These are phyloP conservation scores for Tetraodon nigroviridis DNA, from an alignment of 2,113 vertebrate genomes.

Conservation along the genomic window DNA sequence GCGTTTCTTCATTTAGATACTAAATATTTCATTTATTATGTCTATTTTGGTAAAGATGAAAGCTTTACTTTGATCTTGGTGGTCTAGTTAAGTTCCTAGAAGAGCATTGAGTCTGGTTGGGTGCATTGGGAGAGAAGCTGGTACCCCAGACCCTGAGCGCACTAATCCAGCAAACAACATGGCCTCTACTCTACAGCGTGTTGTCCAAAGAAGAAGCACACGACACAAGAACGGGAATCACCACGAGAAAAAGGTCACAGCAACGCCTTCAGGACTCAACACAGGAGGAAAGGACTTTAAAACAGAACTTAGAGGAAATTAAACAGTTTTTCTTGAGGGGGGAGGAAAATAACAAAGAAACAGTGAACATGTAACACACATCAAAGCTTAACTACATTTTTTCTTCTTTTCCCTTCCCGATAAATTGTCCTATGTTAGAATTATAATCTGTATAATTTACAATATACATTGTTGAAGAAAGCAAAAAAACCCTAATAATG, in stretches of 20 bases:
- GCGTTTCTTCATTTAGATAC: conserved; percentile 86
- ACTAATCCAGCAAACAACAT: conserved; percentile 51
- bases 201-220: conserved; percentile 78
- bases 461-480: conserved; percentile 96
- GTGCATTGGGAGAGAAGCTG: conserved; percentile 49
- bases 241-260: conserved; percentile 85
- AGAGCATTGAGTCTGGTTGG: conserved; percentile 78
- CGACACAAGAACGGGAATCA: conserved; percentile 83
- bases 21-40: conserved; percentile 79
- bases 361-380: conserved; percentile 87
- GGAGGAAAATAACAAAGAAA: conserved; percentile 75
- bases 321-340: conserved; percentile 51
- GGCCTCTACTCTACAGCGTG: conserved; percentile 83
- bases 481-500: conserved; percentile 93
- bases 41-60: conserved; percentile 80
- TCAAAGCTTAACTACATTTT: conserved; percentile 87
- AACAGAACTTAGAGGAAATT: conserved; percentile 36
- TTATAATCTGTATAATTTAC: conserved; percentile 98
- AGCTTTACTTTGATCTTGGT: conserved; percentile 80
- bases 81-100: conserved; percentile 86
- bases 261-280: conserved; percentile 80
- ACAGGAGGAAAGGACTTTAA: conserved; percentile 64
- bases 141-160: conserved; percentile 40
- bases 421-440: conserved; percentile 88
- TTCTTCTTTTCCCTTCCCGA: conserved; percentile 76